These are phyloP conservation scores for Leptopilina drosophilae DNA, from an alignment of 2,888 invertebrate genomes.

Conservation along the genomic window DNA sequence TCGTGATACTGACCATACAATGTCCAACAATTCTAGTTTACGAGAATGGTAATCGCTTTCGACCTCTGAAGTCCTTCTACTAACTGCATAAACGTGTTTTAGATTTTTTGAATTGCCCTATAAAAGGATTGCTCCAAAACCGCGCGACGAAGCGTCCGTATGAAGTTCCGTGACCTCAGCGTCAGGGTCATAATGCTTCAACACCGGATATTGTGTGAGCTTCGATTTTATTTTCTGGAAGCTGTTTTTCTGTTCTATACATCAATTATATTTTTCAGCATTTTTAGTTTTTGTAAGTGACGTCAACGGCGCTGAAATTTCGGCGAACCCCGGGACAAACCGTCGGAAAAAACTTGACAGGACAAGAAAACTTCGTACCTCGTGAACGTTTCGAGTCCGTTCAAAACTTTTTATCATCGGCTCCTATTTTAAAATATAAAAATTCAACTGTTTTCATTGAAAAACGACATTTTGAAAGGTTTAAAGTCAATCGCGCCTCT, in stretches of 20 bases:
- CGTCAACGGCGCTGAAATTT: not conserved
- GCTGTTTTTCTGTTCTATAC: not conserved
- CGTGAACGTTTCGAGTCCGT: not conserved
- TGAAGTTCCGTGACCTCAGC: constrained; percentile 13
- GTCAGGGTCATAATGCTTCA: not conserved
- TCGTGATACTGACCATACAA: constrained; percentile 53
- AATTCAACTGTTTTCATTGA: constrained; percentile 5
- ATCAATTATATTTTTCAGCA: not conserved
- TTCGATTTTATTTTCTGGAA: not conserved
- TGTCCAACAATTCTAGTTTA: constrained; percentile 63
- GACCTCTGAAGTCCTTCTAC: constrained; percentile 58
- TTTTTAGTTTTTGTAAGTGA: not conserved
- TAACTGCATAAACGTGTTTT: constrained; percentile 54
- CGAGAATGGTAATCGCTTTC: constrained; percentile 54
- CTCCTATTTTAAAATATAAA: not conserved
- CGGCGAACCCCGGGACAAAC: not conserved
- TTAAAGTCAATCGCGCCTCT: constrained; percentile 41
- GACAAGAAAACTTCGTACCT: not conserved
- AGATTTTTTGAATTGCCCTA: not conserved
- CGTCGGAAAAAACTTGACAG: not conserved
- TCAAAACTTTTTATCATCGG: not conserved
- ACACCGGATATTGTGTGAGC: not conserved
- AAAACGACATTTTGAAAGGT: constrained; percentile 5
- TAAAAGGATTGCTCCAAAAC: not conserved
- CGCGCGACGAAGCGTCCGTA: not conserved